Evolutionary conservation across 1,140 invertebrate species (phyloP).

Genomic region (Diorhabda elongata): DNA sequence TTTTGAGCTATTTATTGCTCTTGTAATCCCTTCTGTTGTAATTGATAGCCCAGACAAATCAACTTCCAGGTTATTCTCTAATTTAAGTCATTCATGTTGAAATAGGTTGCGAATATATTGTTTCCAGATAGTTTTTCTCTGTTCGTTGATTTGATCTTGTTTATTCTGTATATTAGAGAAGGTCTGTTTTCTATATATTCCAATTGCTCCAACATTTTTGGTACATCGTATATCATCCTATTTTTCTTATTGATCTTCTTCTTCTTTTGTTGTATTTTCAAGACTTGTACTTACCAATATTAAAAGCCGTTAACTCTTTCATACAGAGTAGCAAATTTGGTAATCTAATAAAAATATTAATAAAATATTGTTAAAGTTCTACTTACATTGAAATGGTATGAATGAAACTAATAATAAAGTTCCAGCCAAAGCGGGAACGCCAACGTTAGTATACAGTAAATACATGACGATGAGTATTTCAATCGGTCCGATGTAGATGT

Average conservation of each 20-base stretch:
- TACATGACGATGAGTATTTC: conserved; percentile 69
- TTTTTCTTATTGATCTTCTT: neutral
- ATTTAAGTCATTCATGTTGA: too few relatives aligned
- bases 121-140: too few relatives aligned
- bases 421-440: conserved; percentile 69
- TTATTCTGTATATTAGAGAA: too few relatives aligned
- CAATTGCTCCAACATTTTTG: too few relatives aligned
- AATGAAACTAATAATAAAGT: conserved; percentile 75
- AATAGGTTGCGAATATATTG: too few relatives aligned
- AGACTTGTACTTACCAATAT: neutral
- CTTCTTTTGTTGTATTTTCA: too few relatives aligned
- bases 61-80: too few relatives aligned
- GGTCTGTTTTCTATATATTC: too few relatives aligned
- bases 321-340: neutral
- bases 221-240: neutral
- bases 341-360: neutral
- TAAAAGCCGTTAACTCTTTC: neutral
- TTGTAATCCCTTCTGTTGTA: too few relatives aligned
- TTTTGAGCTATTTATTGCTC: too few relatives aligned
- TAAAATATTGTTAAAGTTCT: neutral
- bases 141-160: too few relatives aligned
- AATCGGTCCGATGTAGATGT: conserved; percentile 68
- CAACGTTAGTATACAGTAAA: conserved; percentile 71
- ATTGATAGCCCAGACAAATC: too few relatives aligned
- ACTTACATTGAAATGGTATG: conserved; percentile 74